Base-by-base conservation (phyloP, 2,113 vertebrate genomes). In the Myrmecobius fasciatus region DNA sequence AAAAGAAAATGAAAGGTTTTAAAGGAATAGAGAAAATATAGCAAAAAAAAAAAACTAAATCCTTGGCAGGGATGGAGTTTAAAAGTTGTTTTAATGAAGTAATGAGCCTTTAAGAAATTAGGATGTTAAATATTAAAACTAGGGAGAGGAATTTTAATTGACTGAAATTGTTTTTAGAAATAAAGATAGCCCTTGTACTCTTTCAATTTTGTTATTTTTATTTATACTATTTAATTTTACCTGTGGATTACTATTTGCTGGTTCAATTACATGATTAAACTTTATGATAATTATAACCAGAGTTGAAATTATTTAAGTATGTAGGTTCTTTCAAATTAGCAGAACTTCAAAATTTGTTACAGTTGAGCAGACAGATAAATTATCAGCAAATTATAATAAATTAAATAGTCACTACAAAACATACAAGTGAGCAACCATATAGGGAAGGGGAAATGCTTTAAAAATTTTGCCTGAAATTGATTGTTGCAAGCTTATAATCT, bases 1-100 rank as follows among this genome's bases (percentile, higher is more conserved):
- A 98, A 92, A 98, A 97, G 98, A 95, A 95, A 94, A 94, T 0
- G 90, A 53, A 48, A n/a, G 46, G 52, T 67, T 49, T 2, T 53
- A 90, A 53, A 91, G 10, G 10, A 96, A 94, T 2, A 43, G 94
- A 92, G 92, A 95, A 91, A 91, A 36, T n/a, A 91, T 20, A 12
- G 8, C 12, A 95, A 60, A 91, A 36, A 7, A 91, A 49, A n/a
- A n/a, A n/a, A n/a, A n/a, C 1, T 90, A 92, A 52, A 89, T 89
- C 36, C 95, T 92, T 91, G 46, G 49, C 36, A 91, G 53, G 52
- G 52, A 7, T 94, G 51, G 36, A 36, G 92, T 94, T 93, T 88
- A 89, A 49, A 0, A 36, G 54, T 75, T 47, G 36, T 91, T 93
- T 95, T 89, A 94, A 11, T 91, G 7, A 2, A 75, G 7, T 2